Percentiles rank a stretch among this genome's conserved stretches.
These are phyloP conservation scores for Drosophila repleta DNA, from an alignment of 1,140 invertebrate species.

Conservation along the genomic window DNA sequence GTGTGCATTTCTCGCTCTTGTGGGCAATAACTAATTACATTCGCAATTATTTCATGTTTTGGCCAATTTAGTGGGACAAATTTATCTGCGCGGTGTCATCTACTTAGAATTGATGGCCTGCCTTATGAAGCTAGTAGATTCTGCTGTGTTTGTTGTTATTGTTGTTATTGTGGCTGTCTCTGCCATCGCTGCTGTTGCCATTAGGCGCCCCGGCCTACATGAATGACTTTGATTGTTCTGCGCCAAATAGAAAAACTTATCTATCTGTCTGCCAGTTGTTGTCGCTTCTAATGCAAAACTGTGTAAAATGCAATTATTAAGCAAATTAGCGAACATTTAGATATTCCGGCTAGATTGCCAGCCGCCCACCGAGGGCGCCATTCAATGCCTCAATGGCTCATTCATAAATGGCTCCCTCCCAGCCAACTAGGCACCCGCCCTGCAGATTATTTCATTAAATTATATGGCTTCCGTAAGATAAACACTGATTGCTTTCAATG, in stretches of 20 bases:
- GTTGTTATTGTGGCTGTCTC: slow-evolving; percentile 29
- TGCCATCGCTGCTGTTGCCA: slow-evolving; percentile 44
- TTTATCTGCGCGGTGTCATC: slow-evolving; percentile 84
- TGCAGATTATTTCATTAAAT: slow-evolving; percentile 60
- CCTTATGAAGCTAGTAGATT: slow-evolving; percentile 63
- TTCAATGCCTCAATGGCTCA: slow-evolving; percentile 59
- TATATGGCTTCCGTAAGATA: slow-evolving; percentile 62
- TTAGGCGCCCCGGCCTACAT: slow-evolving; percentile 57
- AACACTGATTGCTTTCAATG: slow-evolving; percentile 10
- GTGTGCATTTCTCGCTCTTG: slow-evolving; percentile 72
- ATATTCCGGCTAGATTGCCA: slow-evolving; percentile 62
- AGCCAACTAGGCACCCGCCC: slow-evolving; percentile 12
- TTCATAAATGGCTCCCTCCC: slow-evolving; percentile 53
- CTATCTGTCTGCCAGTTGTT: slow-evolving; percentile 43
- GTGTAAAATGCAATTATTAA: slow-evolving; percentile 75
- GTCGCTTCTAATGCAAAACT: slow-evolving; percentile 56
- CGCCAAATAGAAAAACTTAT: slow-evolving; percentile 64
- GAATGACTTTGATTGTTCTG: slow-evolving; percentile 74
- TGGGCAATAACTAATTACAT: slow-evolving; percentile 84
- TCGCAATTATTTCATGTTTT: slow-evolving; percentile 84
- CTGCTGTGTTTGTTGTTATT: slow-evolving; percentile 14
- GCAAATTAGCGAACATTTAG: slow-evolving; percentile 78
- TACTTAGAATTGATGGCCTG: slow-evolving; percentile 83
- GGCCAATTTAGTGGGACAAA: slow-evolving; percentile 84
- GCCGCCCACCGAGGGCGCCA: slow-evolving; percentile 64